A percentile compares a stretch with the other conserved stretches of the same genome.
phyloP scores from a whole-genome alignment of 2,797 vertebrate species.

The Buphagus erythrorhynchus region DNA sequence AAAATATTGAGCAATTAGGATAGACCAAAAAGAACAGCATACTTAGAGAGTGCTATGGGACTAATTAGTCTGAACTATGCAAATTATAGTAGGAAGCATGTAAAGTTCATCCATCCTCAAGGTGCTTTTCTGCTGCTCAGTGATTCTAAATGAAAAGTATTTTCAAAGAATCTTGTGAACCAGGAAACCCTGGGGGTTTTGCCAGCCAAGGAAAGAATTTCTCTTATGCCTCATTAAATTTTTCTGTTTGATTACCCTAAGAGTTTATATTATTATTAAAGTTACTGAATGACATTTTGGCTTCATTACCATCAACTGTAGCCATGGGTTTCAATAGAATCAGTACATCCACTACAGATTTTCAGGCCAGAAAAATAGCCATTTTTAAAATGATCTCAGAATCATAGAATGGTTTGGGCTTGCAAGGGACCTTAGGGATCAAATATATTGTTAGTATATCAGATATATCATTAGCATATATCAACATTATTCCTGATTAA shows the following conservation, averaged over 20 bases:
- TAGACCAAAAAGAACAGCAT: neutral
- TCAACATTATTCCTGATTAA: neutral
- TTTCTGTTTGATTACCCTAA: neutral
- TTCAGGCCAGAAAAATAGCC: neutral
- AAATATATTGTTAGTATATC: neutral
- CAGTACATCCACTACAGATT: neutral
- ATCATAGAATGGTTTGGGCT: neutral
- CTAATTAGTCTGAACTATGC: constrained; percentile 9
- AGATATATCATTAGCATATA: neutral
- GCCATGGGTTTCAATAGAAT: neutral
- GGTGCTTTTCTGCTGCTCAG: neutral
- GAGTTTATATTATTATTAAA: neutral
- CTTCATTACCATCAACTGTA: neutral
- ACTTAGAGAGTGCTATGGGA: neutral
- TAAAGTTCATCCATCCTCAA: constrained; percentile 17
- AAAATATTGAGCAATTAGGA: neutral
- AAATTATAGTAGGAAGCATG: neutral
- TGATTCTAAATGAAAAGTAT: neutral
- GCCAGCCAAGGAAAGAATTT: neutral
- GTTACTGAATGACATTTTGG: neutral
- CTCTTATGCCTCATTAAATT: neutral
- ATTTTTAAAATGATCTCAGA: neutral
- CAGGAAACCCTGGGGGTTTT: neutral
- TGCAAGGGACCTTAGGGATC: neutral
- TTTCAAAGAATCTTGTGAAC: constrained; percentile 3